A percentile compares a stretch with the other conserved stretches of the same genome.
Conservation (phyloP, 2,888 invertebrate genomes). For the Itoplectis maculator region DNA sequence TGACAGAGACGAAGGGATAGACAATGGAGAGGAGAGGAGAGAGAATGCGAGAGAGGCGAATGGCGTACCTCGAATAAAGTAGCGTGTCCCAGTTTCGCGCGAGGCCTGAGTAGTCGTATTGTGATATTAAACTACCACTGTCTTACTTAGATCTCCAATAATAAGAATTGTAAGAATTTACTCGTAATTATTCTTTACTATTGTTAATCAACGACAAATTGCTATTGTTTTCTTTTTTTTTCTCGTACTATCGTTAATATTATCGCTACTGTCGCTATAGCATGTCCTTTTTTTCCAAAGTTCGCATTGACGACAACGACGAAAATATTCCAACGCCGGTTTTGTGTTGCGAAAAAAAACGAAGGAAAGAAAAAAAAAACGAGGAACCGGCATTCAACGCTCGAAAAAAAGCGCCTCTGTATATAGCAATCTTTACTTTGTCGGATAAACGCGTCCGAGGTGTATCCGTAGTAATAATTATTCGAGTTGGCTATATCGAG, state of each 20-base stretch:
- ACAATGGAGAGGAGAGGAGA: constrained; percentile 53
- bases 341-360: constrained; percentile 11
- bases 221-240: constrained; percentile 60
- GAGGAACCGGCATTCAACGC: constrained; percentile 38
- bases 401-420: constrained; percentile 33
- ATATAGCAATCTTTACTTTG: constrained; percentile 24
- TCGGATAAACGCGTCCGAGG: constrained; percentile 26
- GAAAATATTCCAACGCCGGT: constrained; percentile 14
- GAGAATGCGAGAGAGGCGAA: constrained; percentile 38
- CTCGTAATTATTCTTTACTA: constrained; percentile 68
- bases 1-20: constrained; percentile 34
- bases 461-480: constrained; percentile 39
- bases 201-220: constrained; percentile 56
- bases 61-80: constrained; percentile 56
- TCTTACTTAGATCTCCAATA: constrained; percentile 84
- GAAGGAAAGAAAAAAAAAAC: constrained; percentile 28
- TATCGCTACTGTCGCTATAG: constrained; percentile 64
- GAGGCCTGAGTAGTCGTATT: constrained; percentile 85
- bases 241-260: constrained; percentile 67
- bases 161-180: constrained; percentile 78
- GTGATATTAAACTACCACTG: constrained; percentile 85
- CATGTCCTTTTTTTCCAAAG: constrained; percentile 50
- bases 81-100: constrained; percentile 78
- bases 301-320: constrained; percentile 44
- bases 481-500: constrained; percentile 28